Evolutionary conservation across 2,888 invertebrate species (phyloP), one percentile per base, ranked within the genome.

Genomic region (Corbicula japonica): DNA sequence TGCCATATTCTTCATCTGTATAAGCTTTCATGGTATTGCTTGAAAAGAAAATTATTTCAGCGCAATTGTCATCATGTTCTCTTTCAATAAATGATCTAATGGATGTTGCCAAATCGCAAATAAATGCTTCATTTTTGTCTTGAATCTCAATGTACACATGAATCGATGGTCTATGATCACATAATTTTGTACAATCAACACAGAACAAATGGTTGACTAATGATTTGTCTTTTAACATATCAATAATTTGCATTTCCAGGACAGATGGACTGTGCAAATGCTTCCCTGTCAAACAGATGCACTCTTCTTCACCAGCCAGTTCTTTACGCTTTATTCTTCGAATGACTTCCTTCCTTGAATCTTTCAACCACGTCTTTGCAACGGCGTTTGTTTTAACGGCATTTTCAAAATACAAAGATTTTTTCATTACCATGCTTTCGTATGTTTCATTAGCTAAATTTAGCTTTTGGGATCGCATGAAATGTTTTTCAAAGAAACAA

Each of bases 21-120:
- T 62, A 28, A 8, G n/a, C 18, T 6, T 44, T 62, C 28, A 60
- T 21, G 15, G 61, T 44, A 12, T 12, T 15, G 21, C 12, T 2
- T 23, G 18, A 4, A 44, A 62, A 62, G 18, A 44, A 62, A 26
- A 44, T n/a, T 18, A 62, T 44, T 26, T 62, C 61, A 10, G 44
- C 41, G 44, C 41, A 62, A 15, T 4, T 21, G 2, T 62, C 61
- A 5, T 26, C 8, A 18, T 62, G 61, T 28, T n/a, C 5, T 41
- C 23, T 30, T 54, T 41, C 18, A 28, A 23, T 30, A 6, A 54
- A 54, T 10, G 28, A 54, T 5, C 10, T 28, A 18, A 26, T 54
- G 23, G 28, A 4, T 18, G 23, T 23, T 4, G 26, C 6, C 28
- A 26, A 26, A 30, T 54, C 12, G 8, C 3, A 23, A 15, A 23